Conservation (phyloP, 2,113 vertebrate species). For the Dicaeum eximium region DNA sequence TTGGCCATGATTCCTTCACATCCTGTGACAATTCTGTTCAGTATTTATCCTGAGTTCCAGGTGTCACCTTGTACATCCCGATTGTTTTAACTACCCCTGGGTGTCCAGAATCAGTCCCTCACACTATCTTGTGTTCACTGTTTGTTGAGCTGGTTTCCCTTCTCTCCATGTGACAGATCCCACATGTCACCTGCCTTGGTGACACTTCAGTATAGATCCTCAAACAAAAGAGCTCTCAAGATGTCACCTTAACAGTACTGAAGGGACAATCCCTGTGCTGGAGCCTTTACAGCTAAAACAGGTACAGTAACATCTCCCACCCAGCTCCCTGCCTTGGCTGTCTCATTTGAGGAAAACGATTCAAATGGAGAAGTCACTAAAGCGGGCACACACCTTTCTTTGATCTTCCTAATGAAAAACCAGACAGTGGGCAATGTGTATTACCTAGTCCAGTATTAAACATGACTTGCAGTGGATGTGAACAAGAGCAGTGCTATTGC, state of each 20-base stretch:
- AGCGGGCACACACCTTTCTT: not conserved
- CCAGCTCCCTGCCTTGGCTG: not conserved
- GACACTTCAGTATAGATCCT: not conserved
- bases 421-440: not conserved
- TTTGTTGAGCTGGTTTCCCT: not conserved
- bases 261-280: not conserved
- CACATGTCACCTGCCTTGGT: not conserved
- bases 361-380: not conserved
- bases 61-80: not conserved
- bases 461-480: not conserved
- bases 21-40: not conserved
- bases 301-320: not conserved
- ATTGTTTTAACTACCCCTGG: not conserved
- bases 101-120: not conserved
- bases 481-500: not conserved
- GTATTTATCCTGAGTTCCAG: not conserved
- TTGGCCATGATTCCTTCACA: not conserved
- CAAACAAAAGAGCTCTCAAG: not conserved
- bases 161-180: not conserved
- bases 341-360: not conserved
- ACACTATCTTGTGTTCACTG: not conserved
- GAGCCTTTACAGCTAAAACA: not conserved
- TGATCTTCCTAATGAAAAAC: slow-evolving; percentile 28
- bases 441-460: not conserved
- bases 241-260: not conserved